Base-by-base conservation (phyloP, 2,888 invertebrate genomes). In the Tanypteryx hageni region DNA sequence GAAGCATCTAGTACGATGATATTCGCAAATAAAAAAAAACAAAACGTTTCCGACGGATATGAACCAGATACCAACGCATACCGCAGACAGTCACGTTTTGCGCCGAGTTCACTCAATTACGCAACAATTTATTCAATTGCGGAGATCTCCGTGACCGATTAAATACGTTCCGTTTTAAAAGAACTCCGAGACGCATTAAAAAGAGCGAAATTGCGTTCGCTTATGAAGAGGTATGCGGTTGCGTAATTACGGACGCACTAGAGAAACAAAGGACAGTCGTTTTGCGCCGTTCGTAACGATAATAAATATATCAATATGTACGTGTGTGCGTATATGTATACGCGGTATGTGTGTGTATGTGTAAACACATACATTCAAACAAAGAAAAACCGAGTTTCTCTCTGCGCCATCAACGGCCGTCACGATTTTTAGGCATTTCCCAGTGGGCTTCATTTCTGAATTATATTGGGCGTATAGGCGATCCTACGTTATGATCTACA, bases 71-170 rank as follows among this genome's bases (percentile, higher is more conserved):
- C 76, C 27, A 13, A n/a, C 11, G 76, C 76, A 76, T 76, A 27
- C 76, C 76, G 22, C 76, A 27, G 76, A 22, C 27, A 27, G 76
- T 76, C 76, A 76, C 76, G 76, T 76, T 76, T 76, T 22, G 22
- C 76, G n/a, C 76, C 76, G 76, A 76, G 76, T 76, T 76, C 76
- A 76, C 76, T 22, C 76, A 76, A 76, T 76, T 76, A 76, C 76
- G 76, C 76, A 76, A 76, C 76, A 22, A 76, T 76, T 76, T 76
- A 76, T 76, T 27, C 76, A 76, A 27, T 76, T 76, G 76, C 76
- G 76, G 22, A 22, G 76, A 76, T 76, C 76, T 76, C 76, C 76
- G 76, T 76, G 76, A 76, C 76, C 76, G 76, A 76, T 76, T 76
- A 76, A 76, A 44, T 44, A 76, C 76, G 76, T 76, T 76, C 27